Evolutionary conservation across 2,113 vertebrate genomes (phyloP), one percentile per base, ranked within the genome.

Genomic region (Australoheros scitulus): DNA sequence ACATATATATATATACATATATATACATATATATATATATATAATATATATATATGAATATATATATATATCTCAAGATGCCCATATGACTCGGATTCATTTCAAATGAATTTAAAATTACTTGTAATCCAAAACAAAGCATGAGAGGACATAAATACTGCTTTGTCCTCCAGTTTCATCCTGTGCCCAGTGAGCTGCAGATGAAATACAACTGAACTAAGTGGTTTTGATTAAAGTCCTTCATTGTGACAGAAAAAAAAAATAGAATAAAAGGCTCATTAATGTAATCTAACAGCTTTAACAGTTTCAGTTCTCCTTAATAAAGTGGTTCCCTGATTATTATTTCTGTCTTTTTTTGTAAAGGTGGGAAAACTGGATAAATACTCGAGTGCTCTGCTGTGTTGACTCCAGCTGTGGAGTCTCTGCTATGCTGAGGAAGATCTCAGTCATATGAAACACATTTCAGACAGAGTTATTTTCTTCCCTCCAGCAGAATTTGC

Each of bases 251-350:
- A 50, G 5, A 50, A 50, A 47, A 50, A 50, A 17, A 50, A 50
- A 50, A 50, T 4, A 50, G 15, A 17, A 15, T 38, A 3, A 26
- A 50, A 70, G 41, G 24, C 41, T 50, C 2, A 24, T 20, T 70
- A 20, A 29, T 70, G 24, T 24, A 50, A 2, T 15, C 2, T 29
- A 0, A 15, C 0, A 0, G n/a, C 22, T 26, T 68, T 47, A 18
- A 26, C 41, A 2, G 15, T 26, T 47, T 47, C 15, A 47, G 38
- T 22, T 68, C 3, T 68, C 43, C 26, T 2, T 1, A 43, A 24
- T 15, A 65, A 2, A 0, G 0, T 22, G 13, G 36, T 7, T 65
- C 8, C 11, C 13, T 2, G 36, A 20, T 20, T 34, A 0, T 17
- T 18, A 26, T 5, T 60, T 2, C 15, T 5, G 47, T 22, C 0